These are phyloP conservation scores for Microtus oregoni DNA, from an alignment of 2,113 vertebrate genomes.

Conservation along the genomic window DNA sequence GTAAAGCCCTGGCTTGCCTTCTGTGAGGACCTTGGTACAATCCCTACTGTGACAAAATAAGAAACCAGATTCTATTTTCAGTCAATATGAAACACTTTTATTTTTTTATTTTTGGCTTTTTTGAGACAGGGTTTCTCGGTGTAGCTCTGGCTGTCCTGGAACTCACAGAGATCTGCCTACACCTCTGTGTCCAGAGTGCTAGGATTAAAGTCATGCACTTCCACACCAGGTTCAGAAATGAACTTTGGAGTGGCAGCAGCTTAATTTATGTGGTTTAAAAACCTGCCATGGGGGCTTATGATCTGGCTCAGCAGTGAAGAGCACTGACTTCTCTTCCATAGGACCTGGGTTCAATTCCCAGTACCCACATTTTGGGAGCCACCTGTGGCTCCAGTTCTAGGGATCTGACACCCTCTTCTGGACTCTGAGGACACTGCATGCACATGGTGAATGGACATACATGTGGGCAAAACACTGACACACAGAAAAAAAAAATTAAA, in stretches of 20 bases:
- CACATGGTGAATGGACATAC: background rate
- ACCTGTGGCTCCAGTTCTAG: background rate
- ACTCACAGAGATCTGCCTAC: background rate
- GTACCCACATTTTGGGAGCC: background rate
- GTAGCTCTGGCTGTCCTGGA: background rate
- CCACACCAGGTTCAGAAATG: too few species aligned
- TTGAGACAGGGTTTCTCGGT: background rate
- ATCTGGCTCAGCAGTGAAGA: background rate
- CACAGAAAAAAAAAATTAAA: background rate
- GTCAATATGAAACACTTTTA: background rate
- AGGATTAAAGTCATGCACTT: background rate
- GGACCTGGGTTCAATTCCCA: background rate
- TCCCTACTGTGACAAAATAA: background rate
- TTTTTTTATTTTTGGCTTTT: background rate
- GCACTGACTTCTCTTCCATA: background rate
- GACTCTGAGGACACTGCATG: background rate
- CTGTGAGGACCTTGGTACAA: background rate
- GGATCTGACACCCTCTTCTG: background rate
- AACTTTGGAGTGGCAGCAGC: background rate
- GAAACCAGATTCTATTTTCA: conserved; percentile 17
- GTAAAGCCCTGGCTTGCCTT: background rate
- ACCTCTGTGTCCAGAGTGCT: background rate
- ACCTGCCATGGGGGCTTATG: background rate
- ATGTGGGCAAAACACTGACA: background rate
- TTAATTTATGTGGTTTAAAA: background rate